These are phyloP conservation scores for Champsocephalus esox DNA, from an alignment of 2,797 vertebrate species.

Conservation along the genomic window DNA sequence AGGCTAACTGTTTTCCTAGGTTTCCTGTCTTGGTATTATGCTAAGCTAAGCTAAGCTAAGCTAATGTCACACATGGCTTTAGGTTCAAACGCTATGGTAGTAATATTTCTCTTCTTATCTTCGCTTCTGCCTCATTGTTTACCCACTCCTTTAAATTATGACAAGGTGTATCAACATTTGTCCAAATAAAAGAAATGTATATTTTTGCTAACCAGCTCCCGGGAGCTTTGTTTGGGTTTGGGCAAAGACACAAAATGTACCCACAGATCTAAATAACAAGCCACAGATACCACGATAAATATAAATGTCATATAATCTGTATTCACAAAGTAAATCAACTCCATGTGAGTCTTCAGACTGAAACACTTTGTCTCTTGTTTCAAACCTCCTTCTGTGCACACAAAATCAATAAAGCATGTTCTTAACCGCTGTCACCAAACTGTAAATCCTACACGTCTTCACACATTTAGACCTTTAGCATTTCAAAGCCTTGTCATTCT, in stretches of 20 bases:
- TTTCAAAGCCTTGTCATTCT: slow-evolving; percentile 46
- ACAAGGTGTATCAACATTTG: background rate
- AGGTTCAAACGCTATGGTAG: background rate
- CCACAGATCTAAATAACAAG: background rate
- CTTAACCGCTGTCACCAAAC: slow-evolving; percentile 26
- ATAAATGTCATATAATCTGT: background rate
- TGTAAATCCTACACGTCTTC: slow-evolving; percentile 27
- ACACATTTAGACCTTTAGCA: slow-evolving; percentile 10
- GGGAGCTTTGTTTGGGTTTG: slow-evolving; percentile 6
- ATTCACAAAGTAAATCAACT: slow-evolving; percentile 9
- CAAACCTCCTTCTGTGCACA: slow-evolving; percentile 30
- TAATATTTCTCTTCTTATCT: background rate
- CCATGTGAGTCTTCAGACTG: slow-evolving; percentile 19
- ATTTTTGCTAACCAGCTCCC: background rate
- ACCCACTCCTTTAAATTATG: slow-evolving; percentile 4
- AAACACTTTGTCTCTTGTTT: slow-evolving; percentile 27
- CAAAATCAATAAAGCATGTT: slow-evolving; percentile 49
- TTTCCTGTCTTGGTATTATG: background rate
- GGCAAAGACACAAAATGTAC: background rate
- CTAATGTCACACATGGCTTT: background rate
- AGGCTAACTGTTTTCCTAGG: background rate
- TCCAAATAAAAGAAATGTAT: no score
- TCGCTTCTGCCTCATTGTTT: background rate
- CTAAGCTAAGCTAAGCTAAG: no score
- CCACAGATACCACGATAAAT: background rate